phyloP scores from a whole-genome alignment of 2,797 vertebrate genomes.

The Siniperca scherzeri region DNA sequence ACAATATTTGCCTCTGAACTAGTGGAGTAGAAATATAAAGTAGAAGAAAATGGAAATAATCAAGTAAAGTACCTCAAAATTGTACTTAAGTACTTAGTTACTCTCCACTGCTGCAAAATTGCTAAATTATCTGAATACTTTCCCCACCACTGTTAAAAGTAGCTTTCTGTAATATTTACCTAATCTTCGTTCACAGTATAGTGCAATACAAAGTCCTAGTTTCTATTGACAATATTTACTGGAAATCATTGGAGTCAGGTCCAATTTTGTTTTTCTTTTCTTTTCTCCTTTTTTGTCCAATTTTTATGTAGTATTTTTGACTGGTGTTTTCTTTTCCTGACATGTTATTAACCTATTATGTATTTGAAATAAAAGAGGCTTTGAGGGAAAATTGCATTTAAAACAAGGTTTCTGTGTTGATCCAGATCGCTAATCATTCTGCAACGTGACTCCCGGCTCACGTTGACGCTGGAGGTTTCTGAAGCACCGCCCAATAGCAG shows the following conservation, averaged over 20 bases:
- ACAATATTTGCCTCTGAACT: not conserved
- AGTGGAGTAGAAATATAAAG: not conserved
- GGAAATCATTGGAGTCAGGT: not conserved
- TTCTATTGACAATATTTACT: not conserved
- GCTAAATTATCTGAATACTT: too few species aligned
- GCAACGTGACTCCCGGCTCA: slow-evolving; percentile 69
- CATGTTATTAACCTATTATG: too few species aligned
- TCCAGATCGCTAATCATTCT: slow-evolving; percentile 8
- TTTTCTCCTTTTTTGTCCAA: not conserved
- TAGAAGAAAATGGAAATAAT: not conserved
- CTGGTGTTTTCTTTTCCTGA: not conserved
- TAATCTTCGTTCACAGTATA: too few species aligned
- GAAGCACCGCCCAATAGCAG: slow-evolving; percentile 71
- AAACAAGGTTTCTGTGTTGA: not conserved
- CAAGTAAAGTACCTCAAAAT: too few species aligned
- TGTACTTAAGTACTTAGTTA: too few species aligned
- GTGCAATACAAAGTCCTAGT: too few species aligned
- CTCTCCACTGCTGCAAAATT: too few species aligned
- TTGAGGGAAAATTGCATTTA: not conserved
- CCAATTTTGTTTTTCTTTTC: not conserved
- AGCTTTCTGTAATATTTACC: too few species aligned
- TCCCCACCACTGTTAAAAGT: too few species aligned
- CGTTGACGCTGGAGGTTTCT: slow-evolving; percentile 38
- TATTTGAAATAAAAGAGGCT: not conserved
- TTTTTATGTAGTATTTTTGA: not conserved